Conservation (phyloP, 2,888 invertebrate genomes). For the Pristionchus entomophagus region DNA sequence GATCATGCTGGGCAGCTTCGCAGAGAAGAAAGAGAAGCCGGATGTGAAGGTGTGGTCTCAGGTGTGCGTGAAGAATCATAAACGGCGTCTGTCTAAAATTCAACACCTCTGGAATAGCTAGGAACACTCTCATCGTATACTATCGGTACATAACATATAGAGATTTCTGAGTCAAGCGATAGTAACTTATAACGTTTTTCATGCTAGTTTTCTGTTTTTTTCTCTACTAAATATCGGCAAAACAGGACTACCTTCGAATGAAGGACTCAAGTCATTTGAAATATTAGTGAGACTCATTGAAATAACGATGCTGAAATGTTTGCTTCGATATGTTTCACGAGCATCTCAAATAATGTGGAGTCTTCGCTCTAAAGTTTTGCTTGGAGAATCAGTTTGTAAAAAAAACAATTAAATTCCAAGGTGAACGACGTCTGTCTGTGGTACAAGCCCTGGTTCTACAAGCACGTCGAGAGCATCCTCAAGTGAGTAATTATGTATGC, state of each 20-base stretch:
- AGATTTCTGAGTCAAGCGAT: too few relatives aligned
- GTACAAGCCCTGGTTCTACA: constrained; percentile 86
- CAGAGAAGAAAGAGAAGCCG: constrained; percentile 79
- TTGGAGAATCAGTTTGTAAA: too few relatives aligned
- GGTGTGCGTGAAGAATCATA: too few relatives aligned
- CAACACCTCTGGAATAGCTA: too few relatives aligned
- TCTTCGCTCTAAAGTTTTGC: too few relatives aligned
- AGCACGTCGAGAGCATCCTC: constrained; percentile 82
- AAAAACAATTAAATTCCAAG: too few relatives aligned
- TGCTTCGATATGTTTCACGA: too few relatives aligned
- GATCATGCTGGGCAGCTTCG: constrained; percentile 83
- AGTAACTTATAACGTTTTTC: too few relatives aligned
- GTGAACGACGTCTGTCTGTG: constrained; percentile 81
- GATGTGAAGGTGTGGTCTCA: constrained; percentile 55
- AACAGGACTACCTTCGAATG: background rate
- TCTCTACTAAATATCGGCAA: background rate
- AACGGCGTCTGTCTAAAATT: too few relatives aligned
- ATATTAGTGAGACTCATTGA: background rate
- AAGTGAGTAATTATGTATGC: background rate
- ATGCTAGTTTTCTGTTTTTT: too few relatives aligned
- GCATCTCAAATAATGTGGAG: background rate
- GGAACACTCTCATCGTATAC: too few relatives aligned
- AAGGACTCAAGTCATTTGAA: background rate
- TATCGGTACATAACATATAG: too few relatives aligned
- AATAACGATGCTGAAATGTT: background rate